Percentiles rank a stretch among this genome's conserved stretches.
These are phyloP conservation scores for Lordiphosa collinella DNA, from an alignment of 1,140 invertebrate species.

Conservation along the genomic window DNA sequence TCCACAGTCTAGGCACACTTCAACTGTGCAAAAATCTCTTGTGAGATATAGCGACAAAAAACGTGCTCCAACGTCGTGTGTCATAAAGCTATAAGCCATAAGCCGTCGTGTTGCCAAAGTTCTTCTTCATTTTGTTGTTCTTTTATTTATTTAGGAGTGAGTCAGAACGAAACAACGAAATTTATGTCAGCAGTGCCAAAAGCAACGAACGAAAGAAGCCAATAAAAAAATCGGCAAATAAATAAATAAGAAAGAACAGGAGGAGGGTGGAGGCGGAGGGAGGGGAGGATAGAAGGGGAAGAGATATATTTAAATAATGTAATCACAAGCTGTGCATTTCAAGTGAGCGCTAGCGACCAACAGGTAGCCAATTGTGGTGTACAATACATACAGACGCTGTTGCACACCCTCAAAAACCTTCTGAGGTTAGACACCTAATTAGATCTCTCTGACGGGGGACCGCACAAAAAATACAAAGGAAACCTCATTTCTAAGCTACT, in stretches of 20 bases:
- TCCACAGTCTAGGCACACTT: slow-evolving; percentile 75
- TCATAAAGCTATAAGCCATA: slow-evolving; percentile 43
- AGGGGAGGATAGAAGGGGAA: slow-evolving; percentile 10
- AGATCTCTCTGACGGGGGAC: slow-evolving; percentile 26
- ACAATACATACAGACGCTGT: slow-evolving; percentile 30
- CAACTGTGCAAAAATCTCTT: slow-evolving; percentile 61
- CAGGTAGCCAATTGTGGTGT: slow-evolving; percentile 51
- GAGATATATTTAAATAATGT: slow-evolving; percentile 20
- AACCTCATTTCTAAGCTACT: slow-evolving; percentile 41
- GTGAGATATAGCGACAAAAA: slow-evolving; percentile 16
- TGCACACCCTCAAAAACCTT: slow-evolving; percentile 30
- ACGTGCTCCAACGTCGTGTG: slow-evolving; percentile 66
- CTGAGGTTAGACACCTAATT: slow-evolving; percentile 39
- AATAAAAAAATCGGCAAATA: slow-evolving; percentile 66
- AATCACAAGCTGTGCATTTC: slow-evolving; percentile 48
- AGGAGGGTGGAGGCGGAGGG: no score
- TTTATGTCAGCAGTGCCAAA: slow-evolving; percentile 77
- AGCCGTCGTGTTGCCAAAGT: slow-evolving; percentile 19
- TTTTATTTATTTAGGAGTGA: slow-evolving; percentile 45
- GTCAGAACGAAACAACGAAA: slow-evolving; percentile 65
- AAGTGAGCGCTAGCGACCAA: slow-evolving; percentile 38
- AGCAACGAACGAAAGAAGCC: slow-evolving; percentile 48
- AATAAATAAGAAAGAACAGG: slow-evolving; percentile 46
- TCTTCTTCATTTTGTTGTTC: slow-evolving; percentile 28
- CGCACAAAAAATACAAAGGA: slow-evolving; percentile 15